Base-by-base conservation (phyloP, 2,888 invertebrate species). In the Hemithea aestivaria region DNA sequence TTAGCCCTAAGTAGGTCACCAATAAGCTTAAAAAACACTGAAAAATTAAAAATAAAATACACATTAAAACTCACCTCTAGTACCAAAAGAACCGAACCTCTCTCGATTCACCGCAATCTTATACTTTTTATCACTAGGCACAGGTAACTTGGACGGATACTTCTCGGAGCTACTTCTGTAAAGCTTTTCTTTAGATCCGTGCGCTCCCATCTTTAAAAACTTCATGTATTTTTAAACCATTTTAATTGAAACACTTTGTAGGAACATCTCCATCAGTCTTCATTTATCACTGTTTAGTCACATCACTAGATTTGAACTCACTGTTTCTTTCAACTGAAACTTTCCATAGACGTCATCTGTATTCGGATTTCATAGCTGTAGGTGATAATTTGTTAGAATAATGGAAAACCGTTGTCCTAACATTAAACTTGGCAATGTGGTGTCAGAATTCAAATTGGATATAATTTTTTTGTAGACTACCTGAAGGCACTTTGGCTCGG, bases 151-250 rank as follows among this genome's bases (percentile, higher is more conserved):
- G 50, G 89, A 81, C 62, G 85, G 87, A 73, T 82, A 84, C 51
- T 87, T 87, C 73, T 90, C 92, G 25, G 92, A 92, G 59, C 89
- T 88, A 53, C 90, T 89, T 64, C 92, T 88, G 62, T 90, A 88
- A 50, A 93, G 85, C 79, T 92, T 92, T 78, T 92, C 92, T 87
- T 93, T 93, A 43, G 93, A 93, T 64, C 92, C 91, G 82, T 93
- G 92, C 53, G 92, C 92, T 60, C 93, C 93, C 93, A 93, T 93
- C 72, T 82, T 89, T 66, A 66, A 57, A 54, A 67, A 65, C 70
- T 69, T 79, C 78, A 77, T 76, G 46, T 71, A 77, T 22, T 58
- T 62, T 72, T 56, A 70, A 53, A 60, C 58, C 80, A 78, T 76
- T 57, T 45, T 68, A 58, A 55, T 51, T 56, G 48, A 45, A 55